Base-by-base conservation (phyloP, 1,140 invertebrate genomes). In the Cotesia vestalis region DNA sequence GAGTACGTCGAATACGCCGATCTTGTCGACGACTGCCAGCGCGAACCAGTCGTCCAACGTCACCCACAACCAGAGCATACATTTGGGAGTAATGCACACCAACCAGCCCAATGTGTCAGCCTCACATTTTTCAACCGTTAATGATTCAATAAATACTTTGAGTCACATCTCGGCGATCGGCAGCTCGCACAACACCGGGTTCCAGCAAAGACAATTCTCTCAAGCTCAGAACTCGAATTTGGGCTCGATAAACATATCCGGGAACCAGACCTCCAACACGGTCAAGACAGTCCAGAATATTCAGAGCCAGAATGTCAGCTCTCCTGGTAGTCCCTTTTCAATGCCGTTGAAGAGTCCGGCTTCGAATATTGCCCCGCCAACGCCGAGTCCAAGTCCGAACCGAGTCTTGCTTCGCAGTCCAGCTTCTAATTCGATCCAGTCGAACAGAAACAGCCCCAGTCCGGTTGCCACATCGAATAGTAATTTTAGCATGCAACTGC, bases 321-420 rank as follows among this genome's bases (percentile, higher is more conserved):
- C 86, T 34, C 86, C 86, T 1, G 81, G 84, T 4, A 86, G 85
- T 75, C 86, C 86, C 5, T 86, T 87, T 71, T 86, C 86, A 5
- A 85, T 87, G 73, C 86, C 86, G 35, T 73, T 86, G 67, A 86
- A 86, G 60, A 86, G 85, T 76, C 86, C 86, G 38, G 84, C 84
- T 4, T 87, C 86, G 11, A 86, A 86, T 73, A 86, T 87, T 46
- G 84, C 86, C 34, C 86, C 85, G 46, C 86, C 86, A 17, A 87
- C 86, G 4, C 86, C 86, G 12, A 86, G 86, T 67, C 85, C 86
- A 52, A 86, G 86, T 76, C 86, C 86, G 17, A 86, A 86, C 53
- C 78, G 85, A 72, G 72, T 87, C 40, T 73, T 87, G 66, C 73
- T 86, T 34, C 75, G 85, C 68, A 86, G 84, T 78, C 85, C 86